phyloP scores from a whole-genome alignment of 2,888 invertebrate species.

The Acronicta alni region DNA sequence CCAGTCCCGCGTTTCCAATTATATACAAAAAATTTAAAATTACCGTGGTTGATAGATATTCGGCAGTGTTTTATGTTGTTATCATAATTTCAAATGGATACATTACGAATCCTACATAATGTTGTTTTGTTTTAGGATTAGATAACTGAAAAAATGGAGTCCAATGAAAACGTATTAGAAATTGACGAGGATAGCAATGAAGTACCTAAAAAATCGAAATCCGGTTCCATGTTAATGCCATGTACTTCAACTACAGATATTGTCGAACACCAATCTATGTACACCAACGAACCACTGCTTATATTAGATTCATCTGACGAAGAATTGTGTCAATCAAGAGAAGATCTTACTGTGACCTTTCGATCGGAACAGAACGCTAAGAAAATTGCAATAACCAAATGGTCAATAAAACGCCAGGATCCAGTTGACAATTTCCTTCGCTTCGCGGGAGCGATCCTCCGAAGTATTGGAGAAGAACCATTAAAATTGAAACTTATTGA shows the following conservation, averaged over 20 bases:
- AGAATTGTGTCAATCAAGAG: background rate
- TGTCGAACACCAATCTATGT: background rate
- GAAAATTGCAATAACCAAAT: constrained; percentile 10
- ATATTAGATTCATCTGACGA: constrained; percentile 24
- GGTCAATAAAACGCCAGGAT: constrained; percentile 16
- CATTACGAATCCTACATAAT: too few relatives aligned
- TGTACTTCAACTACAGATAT: background rate
- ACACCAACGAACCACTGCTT: background rate
- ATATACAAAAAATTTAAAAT: too few relatives aligned
- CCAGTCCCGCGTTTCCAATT: too few relatives aligned
- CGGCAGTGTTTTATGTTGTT: too few relatives aligned
- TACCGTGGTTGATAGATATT: too few relatives aligned
- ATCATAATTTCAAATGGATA: too few relatives aligned
- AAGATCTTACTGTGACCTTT: constrained; percentile 10
- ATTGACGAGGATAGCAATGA: background rate
- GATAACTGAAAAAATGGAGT: background rate
- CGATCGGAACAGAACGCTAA: constrained; percentile 5
- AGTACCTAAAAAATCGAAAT: background rate
- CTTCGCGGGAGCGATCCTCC: constrained; percentile 21
- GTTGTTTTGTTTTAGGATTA: too few relatives aligned
- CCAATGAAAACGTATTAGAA: background rate
- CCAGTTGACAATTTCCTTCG: constrained; percentile 19
- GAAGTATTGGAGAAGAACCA: constrained; percentile 21
- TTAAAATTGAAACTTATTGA: constrained; percentile 16
- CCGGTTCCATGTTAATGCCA: background rate